Evolutionary conservation across 2,888 invertebrate genomes (phyloP).

Genomic region (Microplitis manilae): DNA sequence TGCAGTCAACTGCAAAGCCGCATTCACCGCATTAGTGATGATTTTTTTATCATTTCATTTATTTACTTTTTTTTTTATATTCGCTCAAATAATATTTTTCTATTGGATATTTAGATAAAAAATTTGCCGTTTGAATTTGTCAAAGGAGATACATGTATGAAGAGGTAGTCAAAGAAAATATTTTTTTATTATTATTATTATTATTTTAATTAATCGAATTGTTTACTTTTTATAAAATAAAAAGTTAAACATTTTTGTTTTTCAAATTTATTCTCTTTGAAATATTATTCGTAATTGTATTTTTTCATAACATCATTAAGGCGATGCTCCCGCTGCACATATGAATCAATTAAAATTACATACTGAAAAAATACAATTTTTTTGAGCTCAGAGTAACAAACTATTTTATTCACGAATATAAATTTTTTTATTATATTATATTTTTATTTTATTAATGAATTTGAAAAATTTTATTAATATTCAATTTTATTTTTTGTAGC

Average conservation of each 20-base stretch:
- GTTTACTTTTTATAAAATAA: background rate
- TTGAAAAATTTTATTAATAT: too few species aligned
- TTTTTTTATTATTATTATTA: background rate
- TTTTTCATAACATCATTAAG: too few species aligned
- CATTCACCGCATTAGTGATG: constrained; percentile 24
- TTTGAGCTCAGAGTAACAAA: too few species aligned
- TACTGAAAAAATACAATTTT: too few species aligned
- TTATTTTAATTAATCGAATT: background rate
- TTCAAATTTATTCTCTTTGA: too few species aligned
- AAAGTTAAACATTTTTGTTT: background rate
- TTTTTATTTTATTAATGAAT: too few species aligned
- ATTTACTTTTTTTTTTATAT: background rate
- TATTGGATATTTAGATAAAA: background rate
- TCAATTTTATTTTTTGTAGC: too few species aligned
- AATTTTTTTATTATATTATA: too few species aligned
- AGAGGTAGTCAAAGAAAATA: background rate
- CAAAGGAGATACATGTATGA: background rate
- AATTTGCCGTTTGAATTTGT: background rate
- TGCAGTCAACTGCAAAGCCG: constrained; percentile 39
- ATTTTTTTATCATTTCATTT: constrained; percentile 14
- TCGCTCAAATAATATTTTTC: background rate
- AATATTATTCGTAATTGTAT: too few species aligned
- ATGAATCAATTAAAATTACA: too few species aligned
- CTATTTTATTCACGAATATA: too few species aligned
- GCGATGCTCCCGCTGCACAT: too few species aligned